Conservation (phyloP, 2,888 invertebrate genomes). For the Thereva unica region DNA sequence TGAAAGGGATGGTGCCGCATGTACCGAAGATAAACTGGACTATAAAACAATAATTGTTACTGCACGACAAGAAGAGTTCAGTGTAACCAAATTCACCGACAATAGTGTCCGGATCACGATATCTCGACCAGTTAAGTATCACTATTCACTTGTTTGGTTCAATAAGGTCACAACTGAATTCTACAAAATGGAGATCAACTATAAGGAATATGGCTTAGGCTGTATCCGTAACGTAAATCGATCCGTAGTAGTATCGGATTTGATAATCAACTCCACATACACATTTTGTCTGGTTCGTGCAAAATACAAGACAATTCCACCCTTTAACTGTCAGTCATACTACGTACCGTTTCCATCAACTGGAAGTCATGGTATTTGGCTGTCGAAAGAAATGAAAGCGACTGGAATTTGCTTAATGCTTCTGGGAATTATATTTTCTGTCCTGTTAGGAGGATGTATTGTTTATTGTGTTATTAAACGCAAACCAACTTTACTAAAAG, state of each 20-base stretch:
- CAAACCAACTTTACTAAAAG: conserved; percentile 64
- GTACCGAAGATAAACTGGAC: conserved; percentile 12
- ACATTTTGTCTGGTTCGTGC: conserved; percentile 50
- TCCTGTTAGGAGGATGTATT: conserved; percentile 58
- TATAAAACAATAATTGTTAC: conserved; percentile 19
- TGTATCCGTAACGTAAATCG: conserved; percentile 46
- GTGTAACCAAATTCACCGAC: background rate
- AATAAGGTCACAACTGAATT: conserved; percentile 48
- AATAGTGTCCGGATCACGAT: conserved; percentile 34
- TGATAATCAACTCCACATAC: conserved; percentile 48
- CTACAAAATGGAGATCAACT: conserved; percentile 47
- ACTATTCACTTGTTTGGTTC: conserved; percentile 51
- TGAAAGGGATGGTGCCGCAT: conserved; percentile 26
- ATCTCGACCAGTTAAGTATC: background rate
- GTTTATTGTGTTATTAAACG: conserved; percentile 62
- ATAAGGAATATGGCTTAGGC: conserved; percentile 50
- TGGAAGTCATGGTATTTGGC: conserved; percentile 46
- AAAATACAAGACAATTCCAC: conserved; percentile 46
- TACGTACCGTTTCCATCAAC: conserved; percentile 42
- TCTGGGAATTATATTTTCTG: conserved; percentile 49
- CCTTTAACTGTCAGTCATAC: conserved; percentile 51
- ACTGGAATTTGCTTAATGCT: conserved; percentile 49
- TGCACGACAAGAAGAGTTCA: conserved; percentile 5
- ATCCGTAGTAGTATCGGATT: conserved; percentile 44
- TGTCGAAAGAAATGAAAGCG: conserved; percentile 44